A percentile compares a stretch with the other conserved stretches of the same genome.
Evolutionary conservation across 2,113 vertebrate species (phyloP).

Genomic region (Urocitellus parryii): DNA sequence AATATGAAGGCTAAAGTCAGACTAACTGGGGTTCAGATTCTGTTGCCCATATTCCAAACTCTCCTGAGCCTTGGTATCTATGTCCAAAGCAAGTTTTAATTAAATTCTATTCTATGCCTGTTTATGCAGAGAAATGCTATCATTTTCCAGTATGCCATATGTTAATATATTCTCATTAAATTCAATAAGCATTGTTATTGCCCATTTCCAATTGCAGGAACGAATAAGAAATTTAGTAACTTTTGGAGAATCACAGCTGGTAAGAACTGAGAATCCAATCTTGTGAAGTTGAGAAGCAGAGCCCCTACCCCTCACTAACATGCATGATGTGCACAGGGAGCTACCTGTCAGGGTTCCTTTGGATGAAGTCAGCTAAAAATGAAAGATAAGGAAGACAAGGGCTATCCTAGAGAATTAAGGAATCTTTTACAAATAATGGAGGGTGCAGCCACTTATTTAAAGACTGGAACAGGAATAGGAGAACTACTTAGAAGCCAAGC

Average conservation of each 20-base stretch:
- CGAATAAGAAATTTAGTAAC: fast-evolving
- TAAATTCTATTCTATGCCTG: not conserved
- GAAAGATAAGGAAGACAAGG: not conserved
- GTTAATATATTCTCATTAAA: not conserved
- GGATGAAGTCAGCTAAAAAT: not conserved
- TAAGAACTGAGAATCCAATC: not conserved
- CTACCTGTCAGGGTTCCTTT: not conserved
- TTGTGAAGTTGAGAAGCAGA: not conserved
- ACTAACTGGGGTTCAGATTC: not conserved
- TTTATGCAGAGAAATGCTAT: not conserved
- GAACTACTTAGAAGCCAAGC: not conserved
- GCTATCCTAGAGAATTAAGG: not conserved
- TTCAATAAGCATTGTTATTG: not conserved
- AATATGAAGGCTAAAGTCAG: not conserved
- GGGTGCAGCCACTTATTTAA: not conserved
- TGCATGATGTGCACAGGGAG: not conserved
- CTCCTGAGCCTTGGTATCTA: not conserved
- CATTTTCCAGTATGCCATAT: not conserved
- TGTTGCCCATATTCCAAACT: not conserved
- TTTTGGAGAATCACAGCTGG: not conserved
- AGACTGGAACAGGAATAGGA: not conserved
- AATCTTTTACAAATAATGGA: not conserved
- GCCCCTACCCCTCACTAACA: too few relatives aligned
- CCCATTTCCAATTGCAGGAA: not conserved
- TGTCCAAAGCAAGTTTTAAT: not conserved